A percentile compares a stretch with the other conserved stretches of the same genome.
phyloP scores from a whole-genome alignment of 2,888 invertebrate species.

The Idaea dimidiata region DNA sequence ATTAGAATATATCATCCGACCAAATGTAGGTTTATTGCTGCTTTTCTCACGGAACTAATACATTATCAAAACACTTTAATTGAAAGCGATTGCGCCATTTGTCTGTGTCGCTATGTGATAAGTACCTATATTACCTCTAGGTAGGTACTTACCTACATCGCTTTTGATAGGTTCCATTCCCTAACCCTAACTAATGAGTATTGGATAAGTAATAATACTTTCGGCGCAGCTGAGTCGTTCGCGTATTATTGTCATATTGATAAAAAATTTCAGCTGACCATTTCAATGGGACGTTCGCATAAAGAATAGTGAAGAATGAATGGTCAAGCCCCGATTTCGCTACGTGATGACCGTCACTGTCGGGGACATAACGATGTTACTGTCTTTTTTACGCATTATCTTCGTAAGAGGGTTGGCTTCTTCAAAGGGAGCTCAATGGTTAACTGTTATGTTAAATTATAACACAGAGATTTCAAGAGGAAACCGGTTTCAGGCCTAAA shows the following conservation, averaged over 20 bases:
- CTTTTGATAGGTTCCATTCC: constrained; percentile 7
- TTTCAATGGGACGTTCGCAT: constrained; percentile 58
- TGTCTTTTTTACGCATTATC: constrained; percentile 75
- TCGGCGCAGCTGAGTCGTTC: constrained; percentile 48
- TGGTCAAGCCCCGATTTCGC: constrained; percentile 70
- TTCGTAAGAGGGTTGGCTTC: constrained; percentile 68
- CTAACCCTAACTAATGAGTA: constrained; percentile 10
- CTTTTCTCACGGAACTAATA: constrained; percentile 80
- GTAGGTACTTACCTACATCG: constrained; percentile 32
- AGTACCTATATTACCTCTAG: constrained; percentile 27
- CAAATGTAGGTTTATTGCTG: constrained; percentile 79
- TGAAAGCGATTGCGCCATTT: constrained; percentile 74
- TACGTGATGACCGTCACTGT: constrained; percentile 60
- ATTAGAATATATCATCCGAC: constrained; percentile 77
- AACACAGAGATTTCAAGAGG: constrained; percentile 73
- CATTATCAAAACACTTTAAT: constrained; percentile 73
- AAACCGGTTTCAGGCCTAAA: constrained; percentile 78
- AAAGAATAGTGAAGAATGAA: constrained; percentile 68
- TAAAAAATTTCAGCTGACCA: constrained; percentile 52
- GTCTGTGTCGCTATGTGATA: constrained; percentile 54
- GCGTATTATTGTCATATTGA: constrained; percentile 46
- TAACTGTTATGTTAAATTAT: constrained; percentile 72
- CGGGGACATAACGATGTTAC: constrained; percentile 65
- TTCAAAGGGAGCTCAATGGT: constrained; percentile 72
- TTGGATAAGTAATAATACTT: constrained; percentile 31